Evolutionary conservation across 2,113 vertebrate species (phyloP).

Genomic region (Murina feae): DNA sequence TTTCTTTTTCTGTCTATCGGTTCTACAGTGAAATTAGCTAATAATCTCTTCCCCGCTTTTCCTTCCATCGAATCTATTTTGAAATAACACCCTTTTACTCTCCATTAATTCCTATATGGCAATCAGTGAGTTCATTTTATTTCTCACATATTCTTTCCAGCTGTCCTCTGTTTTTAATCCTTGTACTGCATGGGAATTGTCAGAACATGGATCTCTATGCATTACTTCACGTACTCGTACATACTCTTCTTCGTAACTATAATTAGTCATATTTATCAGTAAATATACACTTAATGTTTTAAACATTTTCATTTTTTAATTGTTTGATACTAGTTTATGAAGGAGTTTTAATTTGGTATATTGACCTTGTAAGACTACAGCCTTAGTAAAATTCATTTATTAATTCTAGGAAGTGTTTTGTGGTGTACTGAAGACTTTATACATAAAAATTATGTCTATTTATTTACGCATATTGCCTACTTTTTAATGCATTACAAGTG

Average conservation of each 20-base stretch:
- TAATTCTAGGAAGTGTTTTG: not conserved
- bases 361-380: not conserved
- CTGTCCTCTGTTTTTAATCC: not conserved
- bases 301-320: not conserved
- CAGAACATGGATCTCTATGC: not conserved
- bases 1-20: not conserved
- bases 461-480: not conserved
- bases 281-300: not conserved
- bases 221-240: not conserved
- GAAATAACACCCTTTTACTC: not conserved
- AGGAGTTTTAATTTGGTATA: not conserved
- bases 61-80: not conserved
- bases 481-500: not conserved
- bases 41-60: not conserved
- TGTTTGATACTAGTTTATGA: not conserved
- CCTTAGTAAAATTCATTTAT: not conserved
- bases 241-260: not conserved
- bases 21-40: not conserved
- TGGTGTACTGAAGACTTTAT: not conserved
- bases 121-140: not conserved
- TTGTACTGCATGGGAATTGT: not conserved
- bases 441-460: not conserved
- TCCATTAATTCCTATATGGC: not conserved
- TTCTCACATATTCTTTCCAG: not conserved
- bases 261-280: constrained; percentile 22